Conservation (phyloP, 2,888 invertebrate species). For the Andrena minutula region DNA sequence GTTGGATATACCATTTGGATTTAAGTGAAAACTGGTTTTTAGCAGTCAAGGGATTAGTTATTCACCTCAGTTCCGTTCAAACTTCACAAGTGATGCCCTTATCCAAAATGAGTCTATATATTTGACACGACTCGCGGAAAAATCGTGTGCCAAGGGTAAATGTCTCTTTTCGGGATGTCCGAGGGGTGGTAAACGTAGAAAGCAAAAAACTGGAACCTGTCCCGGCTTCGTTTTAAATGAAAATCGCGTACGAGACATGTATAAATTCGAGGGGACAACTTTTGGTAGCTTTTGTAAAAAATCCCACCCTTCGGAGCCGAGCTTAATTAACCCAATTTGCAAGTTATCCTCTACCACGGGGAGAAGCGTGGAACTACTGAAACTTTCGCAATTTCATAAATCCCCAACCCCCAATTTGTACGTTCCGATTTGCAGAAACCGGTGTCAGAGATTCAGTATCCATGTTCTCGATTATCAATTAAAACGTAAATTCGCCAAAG, state of each 20-base stretch:
- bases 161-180: neutral
- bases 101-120: neutral
- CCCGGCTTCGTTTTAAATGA: constrained; percentile 2
- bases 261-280: constrained; percentile 12
- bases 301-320: neutral
- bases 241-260: neutral
- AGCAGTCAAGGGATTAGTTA: neutral
- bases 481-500: neutral
- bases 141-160: neutral
- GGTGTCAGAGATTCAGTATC: neutral
- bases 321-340: constrained; percentile 52
- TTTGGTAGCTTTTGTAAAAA: constrained; percentile 20
- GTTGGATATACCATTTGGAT: neutral
- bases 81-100: too few relatives aligned
- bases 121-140: neutral
- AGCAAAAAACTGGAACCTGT: constrained; percentile 9
- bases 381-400: constrained; percentile 34
- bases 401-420: neutral
- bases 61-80: neutral
- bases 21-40: neutral
- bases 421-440: constrained; percentile 8
- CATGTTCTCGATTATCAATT: neutral
- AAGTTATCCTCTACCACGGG: constrained; percentile 27
- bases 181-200: neutral
- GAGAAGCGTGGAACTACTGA: constrained; percentile 3